phyloP scores from a whole-genome alignment of 2,113 vertebrate species.

The Phalacrocorax brasilianus region DNA sequence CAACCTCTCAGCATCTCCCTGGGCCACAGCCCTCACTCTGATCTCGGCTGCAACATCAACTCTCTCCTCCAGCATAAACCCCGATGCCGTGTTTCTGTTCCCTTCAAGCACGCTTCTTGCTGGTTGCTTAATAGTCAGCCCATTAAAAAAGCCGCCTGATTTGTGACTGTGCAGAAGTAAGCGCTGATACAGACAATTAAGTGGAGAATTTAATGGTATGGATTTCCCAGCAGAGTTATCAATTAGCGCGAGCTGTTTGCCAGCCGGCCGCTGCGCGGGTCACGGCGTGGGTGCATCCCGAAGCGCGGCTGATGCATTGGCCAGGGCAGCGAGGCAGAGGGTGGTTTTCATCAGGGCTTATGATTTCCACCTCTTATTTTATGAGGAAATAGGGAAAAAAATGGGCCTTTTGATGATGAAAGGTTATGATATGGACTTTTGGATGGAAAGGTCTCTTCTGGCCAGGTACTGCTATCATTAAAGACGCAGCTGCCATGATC shows the following conservation, averaged over 20 bases:
- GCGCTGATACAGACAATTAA: not conserved
- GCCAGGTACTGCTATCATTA: not conserved
- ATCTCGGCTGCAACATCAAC: not conserved
- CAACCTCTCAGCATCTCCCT: not conserved
- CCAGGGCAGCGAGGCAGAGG: not conserved
- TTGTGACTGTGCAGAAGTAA: not conserved
- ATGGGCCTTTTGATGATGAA: not conserved
- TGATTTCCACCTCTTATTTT: not conserved
- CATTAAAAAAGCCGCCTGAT: not conserved
- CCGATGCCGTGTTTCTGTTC: fast-evolving
- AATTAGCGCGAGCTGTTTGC: not conserved
- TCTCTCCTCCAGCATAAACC: not conserved
- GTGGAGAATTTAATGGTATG: not conserved
- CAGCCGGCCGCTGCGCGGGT: fast-evolving
- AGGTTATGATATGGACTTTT: fast-evolving
- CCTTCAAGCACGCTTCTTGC: not conserved
- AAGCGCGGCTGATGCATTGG: fast-evolving
- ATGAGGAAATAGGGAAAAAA: not conserved
- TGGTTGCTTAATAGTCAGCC: not conserved
- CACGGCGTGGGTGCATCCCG: fast-evolving
- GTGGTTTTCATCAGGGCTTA: not conserved
- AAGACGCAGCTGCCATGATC: fast-evolving
- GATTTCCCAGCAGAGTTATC: conserved; percentile 39
- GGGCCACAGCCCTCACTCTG: not conserved
- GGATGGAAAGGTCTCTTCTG: not conserved